Base-by-base conservation (phyloP, 2,888 invertebrate genomes). In the Athalia rosae region DNA sequence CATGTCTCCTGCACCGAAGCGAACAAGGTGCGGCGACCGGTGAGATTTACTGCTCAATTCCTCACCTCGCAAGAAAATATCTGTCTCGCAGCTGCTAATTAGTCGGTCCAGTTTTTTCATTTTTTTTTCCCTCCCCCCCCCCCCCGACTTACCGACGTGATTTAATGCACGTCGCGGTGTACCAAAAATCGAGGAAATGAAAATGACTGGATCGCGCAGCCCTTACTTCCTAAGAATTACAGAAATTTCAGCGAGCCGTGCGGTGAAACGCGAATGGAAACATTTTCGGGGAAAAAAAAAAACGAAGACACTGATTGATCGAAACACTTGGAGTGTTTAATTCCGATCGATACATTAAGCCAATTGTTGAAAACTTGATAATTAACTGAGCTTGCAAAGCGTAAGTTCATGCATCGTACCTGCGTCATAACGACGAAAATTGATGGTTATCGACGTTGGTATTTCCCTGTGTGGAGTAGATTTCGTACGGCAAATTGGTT, bases 401-500 rank as follows among this genome's bases (percentile, higher is more conserved):
- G 15, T 4, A 11, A 28, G 8, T 45, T 53, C 67, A 53, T 67
- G 11, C 41, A 6, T 48, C 41, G 45, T 56, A 45, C 71, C 67
- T 67, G 71, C 71, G 13, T 8, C 58, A 4, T 56, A 58, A 7
- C 45, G 13, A 43, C 45, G n/a, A 6, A 3, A 56, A 58, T 58
- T 15, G 50, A 5, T n/a, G 50, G 28, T 28, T 67, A 67, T 67
- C 67, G 67, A 67, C 15, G 53, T 58, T 45, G 13, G 43, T 58
- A 71, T 58, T 41, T 71, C 15, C 43, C n/a, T n/a, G 56, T 8
- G 45, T n/a, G n/a, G n/a, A 43, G 13, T 13, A 8, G 58, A 71
- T 71, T 58, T 58, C 11, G 45, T 43, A 45, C 58, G 58, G 13
- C n/a, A n/a, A 58, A 56, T 71, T 71, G 56, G 71, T 58, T 9